Base-by-base conservation (phyloP, 2,797 vertebrate genomes). In the Caiman crocodilus region DNA sequence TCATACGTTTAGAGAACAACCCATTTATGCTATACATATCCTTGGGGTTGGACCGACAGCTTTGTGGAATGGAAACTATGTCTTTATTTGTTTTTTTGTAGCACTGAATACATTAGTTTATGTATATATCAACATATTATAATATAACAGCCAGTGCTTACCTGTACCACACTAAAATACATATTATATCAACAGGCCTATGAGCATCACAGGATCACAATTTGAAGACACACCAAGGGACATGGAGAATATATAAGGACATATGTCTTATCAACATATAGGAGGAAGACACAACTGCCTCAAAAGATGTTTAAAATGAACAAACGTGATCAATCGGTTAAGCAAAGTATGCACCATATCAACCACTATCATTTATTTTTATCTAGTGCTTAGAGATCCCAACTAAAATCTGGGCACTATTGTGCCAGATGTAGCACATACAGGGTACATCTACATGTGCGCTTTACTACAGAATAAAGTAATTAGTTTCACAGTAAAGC, bases 51-150 rank as follows among this genome's bases (percentile, higher is more conserved):
- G 42, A 50, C 42, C 3, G 42, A 50, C 42, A 50, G 42, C 42
- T 50, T 50, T 50, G 42, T 50, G 61, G 59, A 16, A 32, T 26
- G 23, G 58, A 23, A 15, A 79, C 10, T 78, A 15, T 28, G 18
- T 14, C 4, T 79, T 79, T 32, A 63, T 28, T 92, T 77, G 50
- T 59, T n/a, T 11, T 30, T 61, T 32, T 32, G 64, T 18, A 67
- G 30, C 13, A 56, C 10, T 69, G 67, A 92, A 32, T 11, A 26
- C 11, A 79, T 64, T 4, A 82, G 17, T 30, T 42, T 57, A 3
- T 2, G 35, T 4, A 60, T 35, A 78, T 61, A 61, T 60, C 0
- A 2, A 32, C 3, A 1, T 4, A 32, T 3, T 21, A 26, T 25
- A 10, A 4, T 1, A 35, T 5, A 86, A 8, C 3, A 28, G 2